phyloP scores from a whole-genome alignment of 2,797 vertebrate species.

The Sebastes wilsoni region DNA sequence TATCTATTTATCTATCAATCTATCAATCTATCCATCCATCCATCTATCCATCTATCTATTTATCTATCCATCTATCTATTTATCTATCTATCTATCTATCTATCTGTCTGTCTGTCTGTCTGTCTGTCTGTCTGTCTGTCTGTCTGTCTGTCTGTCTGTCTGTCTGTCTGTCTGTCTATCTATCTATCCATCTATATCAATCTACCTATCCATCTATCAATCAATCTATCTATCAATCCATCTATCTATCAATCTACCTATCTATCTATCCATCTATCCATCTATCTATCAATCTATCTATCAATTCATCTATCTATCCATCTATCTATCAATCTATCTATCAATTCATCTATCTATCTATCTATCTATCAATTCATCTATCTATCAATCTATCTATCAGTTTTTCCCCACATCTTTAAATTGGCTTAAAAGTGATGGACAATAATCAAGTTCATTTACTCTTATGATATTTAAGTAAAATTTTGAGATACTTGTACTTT shows the following conservation, averaged over 20 bases:
- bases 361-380: accelerated
- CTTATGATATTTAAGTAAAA: background rate
- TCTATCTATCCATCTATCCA: too few relatives aligned
- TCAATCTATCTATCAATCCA: accelerated
- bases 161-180: accelerated
- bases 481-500: background rate
- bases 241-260: too few relatives aligned
- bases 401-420: background rate
- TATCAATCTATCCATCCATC: accelerated
- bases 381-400: too few relatives aligned
- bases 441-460: too few relatives aligned
- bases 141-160: accelerated
- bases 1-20: too few relatives aligned
- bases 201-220: too few relatives aligned
- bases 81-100: too few relatives aligned
- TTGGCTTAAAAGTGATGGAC: background rate
- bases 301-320: accelerated
- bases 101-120: accelerated
- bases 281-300: accelerated
- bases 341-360: accelerated
- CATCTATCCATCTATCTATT: too few relatives aligned
- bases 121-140: accelerated
- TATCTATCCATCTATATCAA: too few relatives aligned
- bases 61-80: too few relatives aligned
- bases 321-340: accelerated